These are phyloP conservation scores for Trialeurodes vaporariorum DNA, from an alignment of 1,140 invertebrate genomes.

Conservation along the genomic window DNA sequence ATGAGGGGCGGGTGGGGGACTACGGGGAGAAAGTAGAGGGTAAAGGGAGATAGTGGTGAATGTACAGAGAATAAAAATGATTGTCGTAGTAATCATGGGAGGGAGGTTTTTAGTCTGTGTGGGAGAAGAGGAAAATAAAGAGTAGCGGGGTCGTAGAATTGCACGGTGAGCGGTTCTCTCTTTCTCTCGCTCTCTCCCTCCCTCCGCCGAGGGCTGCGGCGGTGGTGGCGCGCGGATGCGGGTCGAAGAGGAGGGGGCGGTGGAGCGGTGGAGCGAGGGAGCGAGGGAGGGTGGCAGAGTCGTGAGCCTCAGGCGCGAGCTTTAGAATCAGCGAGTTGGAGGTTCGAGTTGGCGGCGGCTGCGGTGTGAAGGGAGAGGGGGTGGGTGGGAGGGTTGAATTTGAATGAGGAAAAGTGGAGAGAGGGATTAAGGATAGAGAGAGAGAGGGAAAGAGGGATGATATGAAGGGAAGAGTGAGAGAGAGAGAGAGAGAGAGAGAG, in stretches of 20 bases:
- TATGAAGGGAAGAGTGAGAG: background rate
- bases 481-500: background rate
- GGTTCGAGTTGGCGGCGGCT: too few relatives aligned
- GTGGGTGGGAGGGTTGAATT: background rate
- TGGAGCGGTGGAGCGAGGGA: too few relatives aligned
- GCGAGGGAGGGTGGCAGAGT: too few relatives aligned
- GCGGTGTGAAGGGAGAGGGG: too few relatives aligned
- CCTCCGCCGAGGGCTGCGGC: too few relatives aligned
- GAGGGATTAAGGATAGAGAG: too few relatives aligned
- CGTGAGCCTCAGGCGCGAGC: too few relatives aligned
- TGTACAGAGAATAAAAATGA: conserved; percentile 1
- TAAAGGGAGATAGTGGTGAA: background rate
- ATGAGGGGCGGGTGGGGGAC: background rate
- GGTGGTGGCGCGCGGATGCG: too few relatives aligned
- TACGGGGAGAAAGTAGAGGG: background rate
- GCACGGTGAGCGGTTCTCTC: background rate
- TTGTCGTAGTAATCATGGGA: background rate
- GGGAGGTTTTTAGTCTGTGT: background rate
- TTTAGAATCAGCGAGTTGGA: too few relatives aligned
- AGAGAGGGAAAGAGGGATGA: background rate
- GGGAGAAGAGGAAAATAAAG: background rate
- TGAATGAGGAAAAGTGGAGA: background rate
- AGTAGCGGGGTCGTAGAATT: background rate
- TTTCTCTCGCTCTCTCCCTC: too few relatives aligned
- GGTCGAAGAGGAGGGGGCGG: too few relatives aligned